These are phyloP conservation scores for Hypsopygia costalis DNA, from an alignment of 2,888 invertebrate genomes.

Conservation along the genomic window DNA sequence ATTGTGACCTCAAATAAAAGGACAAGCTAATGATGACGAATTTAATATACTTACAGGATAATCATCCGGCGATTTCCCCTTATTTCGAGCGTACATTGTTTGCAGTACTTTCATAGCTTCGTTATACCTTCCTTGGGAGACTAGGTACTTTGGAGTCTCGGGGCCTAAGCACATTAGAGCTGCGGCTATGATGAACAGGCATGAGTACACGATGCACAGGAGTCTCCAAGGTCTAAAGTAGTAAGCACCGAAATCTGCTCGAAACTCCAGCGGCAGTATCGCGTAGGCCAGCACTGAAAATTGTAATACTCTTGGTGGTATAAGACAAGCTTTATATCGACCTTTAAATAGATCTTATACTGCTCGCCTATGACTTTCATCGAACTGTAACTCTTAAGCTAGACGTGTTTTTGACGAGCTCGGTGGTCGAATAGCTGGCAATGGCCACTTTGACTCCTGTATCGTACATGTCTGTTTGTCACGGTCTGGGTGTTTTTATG, in stretches of 20 bases:
- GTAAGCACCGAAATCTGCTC: conserved; percentile 67
- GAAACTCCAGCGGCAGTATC: conserved; percentile 81
- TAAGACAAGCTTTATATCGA: no score
- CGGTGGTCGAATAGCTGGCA: no score
- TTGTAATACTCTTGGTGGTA: no score
- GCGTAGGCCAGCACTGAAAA: conserved; percentile 83
- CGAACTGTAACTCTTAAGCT: no score
- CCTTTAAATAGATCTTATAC: no score
- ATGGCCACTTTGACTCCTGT: no score
- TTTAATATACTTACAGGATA: conserved; percentile 77
- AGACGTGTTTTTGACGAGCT: no score
- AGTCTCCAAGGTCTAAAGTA: conserved; percentile 87
- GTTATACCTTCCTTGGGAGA: conserved; percentile 82
- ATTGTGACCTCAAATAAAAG: no score
- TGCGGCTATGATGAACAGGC: conserved; percentile 80
- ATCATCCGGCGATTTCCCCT: conserved; percentile 50
- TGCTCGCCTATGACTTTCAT: no score
- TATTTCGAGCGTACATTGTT: conserved; percentile 78
- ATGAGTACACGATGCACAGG: conserved; percentile 82
- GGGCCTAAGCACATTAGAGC: conserved; percentile 80
- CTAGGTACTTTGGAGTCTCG: conserved; percentile 89
- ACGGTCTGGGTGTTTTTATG: no score
- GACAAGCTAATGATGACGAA: no score
- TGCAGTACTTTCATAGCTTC: conserved; percentile 83
- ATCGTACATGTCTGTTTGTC: no score